These are phyloP conservation scores for Neoitamus cyanurus DNA, from an alignment of 2,888 invertebrate species.

Conservation along the genomic window DNA sequence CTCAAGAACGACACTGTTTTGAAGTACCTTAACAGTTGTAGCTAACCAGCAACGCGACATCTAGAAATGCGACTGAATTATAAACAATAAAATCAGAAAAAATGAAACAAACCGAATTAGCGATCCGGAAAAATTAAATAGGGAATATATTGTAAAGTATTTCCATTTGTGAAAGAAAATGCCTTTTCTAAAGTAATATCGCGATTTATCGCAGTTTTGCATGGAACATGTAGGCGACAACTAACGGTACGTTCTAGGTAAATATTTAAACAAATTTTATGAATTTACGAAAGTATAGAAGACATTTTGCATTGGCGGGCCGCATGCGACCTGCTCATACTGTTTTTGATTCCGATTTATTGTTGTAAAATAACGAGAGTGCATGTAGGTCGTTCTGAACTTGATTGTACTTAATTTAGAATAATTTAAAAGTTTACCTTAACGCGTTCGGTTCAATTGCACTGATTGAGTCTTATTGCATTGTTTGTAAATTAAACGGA, in stretches of 20 bases:
- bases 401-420: conserved; percentile 36
- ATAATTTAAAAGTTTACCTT: neutral
- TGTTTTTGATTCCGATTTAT: conserved; percentile 22
- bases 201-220: neutral
- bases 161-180: conserved; percentile 30
- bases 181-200: conserved; percentile 27
- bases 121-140: neutral
- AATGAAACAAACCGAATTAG: neutral
- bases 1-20: neutral
- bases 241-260: neutral
- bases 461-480: neutral
- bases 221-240: neutral
- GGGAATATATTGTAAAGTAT: conserved; percentile 15
- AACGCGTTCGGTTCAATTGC: neutral
- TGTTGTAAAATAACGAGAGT: conserved; percentile 25
- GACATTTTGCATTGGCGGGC: conserved; percentile 11
- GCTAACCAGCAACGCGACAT: neutral
- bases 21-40: neutral
- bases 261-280: conserved; percentile 30
- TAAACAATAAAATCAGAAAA: neutral
- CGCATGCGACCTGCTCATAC: neutral
- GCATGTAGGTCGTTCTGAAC: neutral
- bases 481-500: neutral
- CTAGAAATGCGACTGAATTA: conserved; percentile 10
- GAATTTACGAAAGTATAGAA: conserved; percentile 2